Evolutionary conservation across 2,797 vertebrate species (phyloP).

Genomic region (Yasuhikotakia modesta): DNA sequence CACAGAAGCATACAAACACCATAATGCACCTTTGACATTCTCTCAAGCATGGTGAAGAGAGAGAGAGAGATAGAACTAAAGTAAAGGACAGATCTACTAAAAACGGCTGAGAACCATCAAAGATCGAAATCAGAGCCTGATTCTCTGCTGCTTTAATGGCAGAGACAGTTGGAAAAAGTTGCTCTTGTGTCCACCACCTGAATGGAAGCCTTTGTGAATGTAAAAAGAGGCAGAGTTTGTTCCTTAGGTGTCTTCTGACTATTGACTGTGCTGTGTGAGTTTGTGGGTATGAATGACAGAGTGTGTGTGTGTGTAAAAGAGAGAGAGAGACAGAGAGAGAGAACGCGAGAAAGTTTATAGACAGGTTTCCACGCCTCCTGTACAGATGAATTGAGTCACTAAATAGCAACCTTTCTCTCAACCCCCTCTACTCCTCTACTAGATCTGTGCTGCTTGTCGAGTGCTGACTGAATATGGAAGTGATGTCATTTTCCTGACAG

Average conservation of each 20-base stretch:
- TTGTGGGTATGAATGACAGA: slow-evolving; percentile 19
- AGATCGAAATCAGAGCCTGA: slow-evolving; percentile 22
- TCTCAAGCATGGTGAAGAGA: slow-evolving; percentile 27
- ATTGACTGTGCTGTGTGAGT: slow-evolving; percentile 7
- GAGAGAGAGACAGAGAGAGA: neutral
- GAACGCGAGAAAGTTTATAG: slow-evolving; percentile 11
- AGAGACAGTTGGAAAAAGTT: neutral
- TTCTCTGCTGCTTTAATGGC: neutral
- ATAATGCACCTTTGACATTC: slow-evolving; percentile 48
- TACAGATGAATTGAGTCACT: slow-evolving; percentile 29
- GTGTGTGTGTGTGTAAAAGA: neutral
- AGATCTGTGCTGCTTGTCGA: neutral
- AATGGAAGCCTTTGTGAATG: slow-evolving; percentile 14
- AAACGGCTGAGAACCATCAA: slow-evolving; percentile 39
- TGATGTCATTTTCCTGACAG: neutral
- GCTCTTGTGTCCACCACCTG: neutral
- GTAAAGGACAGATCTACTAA: too few species aligned
- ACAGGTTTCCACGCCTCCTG: slow-evolving; percentile 43
- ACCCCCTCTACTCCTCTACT: neutral
- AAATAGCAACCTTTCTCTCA: neutral
- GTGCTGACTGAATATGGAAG: neutral
- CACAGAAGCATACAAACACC: slow-evolving; percentile 40
- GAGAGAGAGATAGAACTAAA: neutral
- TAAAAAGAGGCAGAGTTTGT: neutral
- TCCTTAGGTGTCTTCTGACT: neutral